Base-by-base conservation (phyloP, 2,113 vertebrate genomes). In the Prinia subflava region DNA sequence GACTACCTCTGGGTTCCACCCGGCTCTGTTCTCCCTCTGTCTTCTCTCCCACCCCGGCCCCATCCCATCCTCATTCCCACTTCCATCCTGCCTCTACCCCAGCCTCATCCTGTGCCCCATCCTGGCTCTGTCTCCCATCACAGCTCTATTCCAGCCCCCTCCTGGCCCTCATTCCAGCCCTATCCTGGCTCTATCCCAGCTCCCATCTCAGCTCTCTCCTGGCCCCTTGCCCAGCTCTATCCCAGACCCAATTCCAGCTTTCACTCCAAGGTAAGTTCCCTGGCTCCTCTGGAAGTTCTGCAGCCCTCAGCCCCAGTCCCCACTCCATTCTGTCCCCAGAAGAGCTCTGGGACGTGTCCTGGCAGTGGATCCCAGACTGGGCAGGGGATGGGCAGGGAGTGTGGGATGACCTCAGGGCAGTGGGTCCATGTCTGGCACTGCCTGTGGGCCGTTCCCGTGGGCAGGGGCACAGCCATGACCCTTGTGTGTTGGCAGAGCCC, bases 401-500 rank as follows among this genome's bases (percentile, higher is more conserved):
- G 5, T 1, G 3, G 15, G 28, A n/a, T 56, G 50, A 37, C 56
- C 81, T 65, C 5, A 16, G 70, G 28, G 21, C 2, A 1, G 35
- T 44, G 41, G 33, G 6, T 15, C 49, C 15, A 1, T 23, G 7
- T 6, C 56, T 69, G 81, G 7, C 2, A 4, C 82, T 84, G 74
- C n/a, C 47, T 70, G 42, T 7, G 13, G 77, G 78, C 52, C 65
- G n/a, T 82, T 62, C 39, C 65, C 2, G 0, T 0, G 9, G 64
- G 57, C 9, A 3, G n/a, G 42, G 87, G 30, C 24, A 55, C 82
- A 93, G 46, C 69, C 75, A 33, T 6, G 1, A 49, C 37, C 11
- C 15, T 59, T 44, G 8, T 90, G 55, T 89, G 63, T 70, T 35
- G 15, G 80, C 96, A 99, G 99, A 99, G 98, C 83, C 98, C 96